phyloP scores from a whole-genome alignment of 2,113 vertebrate genomes.

The Drymodes brunneopygia region DNA sequence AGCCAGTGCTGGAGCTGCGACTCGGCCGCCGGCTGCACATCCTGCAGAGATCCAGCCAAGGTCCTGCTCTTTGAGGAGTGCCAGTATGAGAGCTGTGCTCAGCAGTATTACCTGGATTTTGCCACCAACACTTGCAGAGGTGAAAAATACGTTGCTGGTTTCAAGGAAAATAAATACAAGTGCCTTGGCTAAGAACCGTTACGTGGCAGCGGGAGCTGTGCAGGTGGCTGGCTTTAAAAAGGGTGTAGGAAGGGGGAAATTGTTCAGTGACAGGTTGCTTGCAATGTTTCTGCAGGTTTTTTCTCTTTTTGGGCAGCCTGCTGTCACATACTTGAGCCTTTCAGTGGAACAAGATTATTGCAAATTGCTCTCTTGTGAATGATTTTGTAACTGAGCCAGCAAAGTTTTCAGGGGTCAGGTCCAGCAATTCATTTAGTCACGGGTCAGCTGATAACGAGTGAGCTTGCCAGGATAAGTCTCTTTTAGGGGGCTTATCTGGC shows the following conservation, averaged over 20 bases:
- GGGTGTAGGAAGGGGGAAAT: no score
- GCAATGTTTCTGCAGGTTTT: not conserved
- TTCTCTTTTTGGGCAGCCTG: not conserved
- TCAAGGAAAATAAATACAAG: not conserved
- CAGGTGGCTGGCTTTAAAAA: not conserved
- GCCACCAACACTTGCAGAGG: constrained; percentile 84
- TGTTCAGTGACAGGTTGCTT: not conserved
- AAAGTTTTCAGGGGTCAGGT: constrained; percentile 33
- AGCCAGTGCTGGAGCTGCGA: constrained; percentile 83
- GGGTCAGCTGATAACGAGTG: constrained; percentile 37
- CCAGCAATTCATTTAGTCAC: constrained; percentile 40
- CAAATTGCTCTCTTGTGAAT: constrained; percentile 48
- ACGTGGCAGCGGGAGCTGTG: not conserved
- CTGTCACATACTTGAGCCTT: constrained; percentile 19
- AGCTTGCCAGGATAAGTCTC: constrained; percentile 42
- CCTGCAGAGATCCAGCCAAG: constrained; percentile 83
- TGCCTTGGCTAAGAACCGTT: not conserved
- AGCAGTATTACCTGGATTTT: constrained; percentile 89
- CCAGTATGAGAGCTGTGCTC: constrained; percentile 85
- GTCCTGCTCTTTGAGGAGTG: constrained; percentile 93
- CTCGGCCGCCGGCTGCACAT: constrained; percentile 71
- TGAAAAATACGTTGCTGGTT: constrained; percentile 28
- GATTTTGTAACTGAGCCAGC: constrained; percentile 40
- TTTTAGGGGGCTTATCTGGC: not conserved
- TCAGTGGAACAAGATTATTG: constrained; percentile 42